Base-by-base conservation (phyloP, 2,797 vertebrate species). In the Monodelphis domestica region DNA sequence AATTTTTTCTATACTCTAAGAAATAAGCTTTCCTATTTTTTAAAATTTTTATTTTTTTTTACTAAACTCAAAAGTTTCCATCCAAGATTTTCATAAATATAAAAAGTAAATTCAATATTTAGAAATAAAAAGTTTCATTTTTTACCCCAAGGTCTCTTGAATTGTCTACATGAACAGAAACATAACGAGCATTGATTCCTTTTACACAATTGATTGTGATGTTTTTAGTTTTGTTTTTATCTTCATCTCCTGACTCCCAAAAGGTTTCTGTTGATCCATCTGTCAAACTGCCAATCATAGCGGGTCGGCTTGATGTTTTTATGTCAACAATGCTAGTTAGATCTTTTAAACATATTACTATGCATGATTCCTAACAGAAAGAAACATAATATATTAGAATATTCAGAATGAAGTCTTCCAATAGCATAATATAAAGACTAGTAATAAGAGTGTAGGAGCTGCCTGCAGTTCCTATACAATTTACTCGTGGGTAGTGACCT, bases 221-320 rank as follows among this genome's bases (percentile, higher is more conserved):
- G 97, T 99, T 99, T 98, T 99, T 99, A 52, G 99, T 99, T 98
- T 99, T 99, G 98, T 99, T 99, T 98, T 99, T 99, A 98, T 99
- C 99, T 97, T 99, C 99, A 95, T 99, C 99, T 97, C 99, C 99
- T 56, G 99, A 99, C 94, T 99, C 99, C 99, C 99, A 99, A 98
- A 99, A 99, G 0, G 99, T 99, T 98, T 99, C 99, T 3, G 99
- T 99, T 94, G 99, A 99, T 51, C 99, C 99, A 92, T 99, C 99
- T 29, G 99, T 99, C 94, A 99, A 98, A 98, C 99, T 99, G 97
- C 99, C 99, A n/a, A 99, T 99, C 99, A 99, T 99, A 92, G 99
- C 99, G 90, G 99, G 99, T 87, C 99, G 99, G 96, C 99, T 99
- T 38, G 99, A 99, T 4, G 99, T 99, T 98, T 99, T 99, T 96